Percentiles rank a stretch among this genome's conserved stretches.
Conservation (phyloP, 2,888 invertebrate genomes). For the Apotomis capreana region DNA sequence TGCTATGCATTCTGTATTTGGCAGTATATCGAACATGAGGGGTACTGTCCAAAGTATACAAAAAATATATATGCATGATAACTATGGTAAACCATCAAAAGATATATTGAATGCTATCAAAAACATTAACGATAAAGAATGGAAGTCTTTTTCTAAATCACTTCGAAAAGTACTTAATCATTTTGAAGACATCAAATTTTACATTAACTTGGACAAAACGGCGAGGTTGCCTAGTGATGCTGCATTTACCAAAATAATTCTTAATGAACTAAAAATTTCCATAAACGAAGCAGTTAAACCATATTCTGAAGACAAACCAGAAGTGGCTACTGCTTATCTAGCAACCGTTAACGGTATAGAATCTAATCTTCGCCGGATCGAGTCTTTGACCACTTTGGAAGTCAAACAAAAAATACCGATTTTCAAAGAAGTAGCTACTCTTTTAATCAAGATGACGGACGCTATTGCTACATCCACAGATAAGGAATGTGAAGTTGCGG, state of each 20-base stretch:
- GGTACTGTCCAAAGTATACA: conserved; percentile 77
- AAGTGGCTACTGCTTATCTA: conserved; percentile 46
- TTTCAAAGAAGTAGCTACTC: conserved; percentile 61
- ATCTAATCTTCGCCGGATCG: conserved; percentile 53
- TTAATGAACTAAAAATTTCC: conserved; percentile 63
- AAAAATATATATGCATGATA: conserved; percentile 73
- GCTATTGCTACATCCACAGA: conserved; percentile 45
- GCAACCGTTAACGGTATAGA: conserved; percentile 52
- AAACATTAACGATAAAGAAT: conserved; percentile 55
- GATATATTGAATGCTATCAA: conserved; percentile 65
- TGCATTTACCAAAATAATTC: conserved; percentile 70
- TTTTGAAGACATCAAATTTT: conserved; percentile 79
- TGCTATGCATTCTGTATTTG: conserved; percentile 79
- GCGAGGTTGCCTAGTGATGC: conserved; percentile 75
- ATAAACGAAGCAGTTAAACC: conserved; percentile 53
- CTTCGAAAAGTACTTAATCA: conserved; percentile 71
- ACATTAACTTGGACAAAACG: conserved; percentile 77
- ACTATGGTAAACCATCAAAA: conserved; percentile 74
- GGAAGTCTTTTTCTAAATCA: conserved; percentile 64
- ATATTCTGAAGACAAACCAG: conserved; percentile 47
- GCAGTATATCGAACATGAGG: conserved; percentile 80
- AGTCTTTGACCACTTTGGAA: conserved; percentile 61
- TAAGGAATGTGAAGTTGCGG: conserved; percentile 19
- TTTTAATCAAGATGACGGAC: conserved; percentile 52
- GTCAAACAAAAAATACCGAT: conserved; percentile 77